Base-by-base conservation (phyloP, 2,888 invertebrate genomes). In the Brachycybe producta region DNA sequence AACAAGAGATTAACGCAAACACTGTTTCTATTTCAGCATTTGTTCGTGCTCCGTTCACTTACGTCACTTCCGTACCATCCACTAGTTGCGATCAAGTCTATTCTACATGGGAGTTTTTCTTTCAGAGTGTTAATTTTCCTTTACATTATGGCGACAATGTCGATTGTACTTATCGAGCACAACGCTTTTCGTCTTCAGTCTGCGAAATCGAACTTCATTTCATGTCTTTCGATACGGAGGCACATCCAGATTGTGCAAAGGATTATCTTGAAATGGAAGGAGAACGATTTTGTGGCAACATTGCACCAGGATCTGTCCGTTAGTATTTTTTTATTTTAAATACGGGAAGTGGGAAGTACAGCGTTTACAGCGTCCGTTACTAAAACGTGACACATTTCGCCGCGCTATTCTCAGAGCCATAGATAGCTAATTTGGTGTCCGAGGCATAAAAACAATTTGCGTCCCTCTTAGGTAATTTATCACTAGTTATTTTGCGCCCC, bases 121-220 rank as follows among this genome's bases (percentile, higher is more conserved):
- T 60, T 27, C 54, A 57, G 17, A 57, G 56, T 27, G 56, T 57
- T 7, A 51, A 56, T 19, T 60, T 55, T 41, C 60, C 60, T 8
- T 50, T 56, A 13, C 40, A 53, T 27, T 60, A 60, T 42, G 58
- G 58, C 5, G 49, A 49, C 8, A 54, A 57, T 23, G 51, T 57
- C 1, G 49, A 49, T 17, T 60, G 60, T 42, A 54, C 52, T 7
- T 60, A 58, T 41, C 44, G 45, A 38, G 51, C 51, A 2, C 27
- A 21, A 11, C 35, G 32, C 5, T 51, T 45, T 36, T 51, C 51
- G 5, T 45, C 32, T 1, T 51, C 51, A 1, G 51, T 51, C 13
- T 59, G 59, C 48, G 52, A 51, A 21, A 52, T 59, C 11, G 56
- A 59, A 28, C 39, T 59, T 27, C 54, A 57, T 28, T 59, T 59